Evolutionary conservation across 2,888 invertebrate species (phyloP), one percentile per base, ranked within the genome.

Genomic region (Coelopa pilipes): DNA sequence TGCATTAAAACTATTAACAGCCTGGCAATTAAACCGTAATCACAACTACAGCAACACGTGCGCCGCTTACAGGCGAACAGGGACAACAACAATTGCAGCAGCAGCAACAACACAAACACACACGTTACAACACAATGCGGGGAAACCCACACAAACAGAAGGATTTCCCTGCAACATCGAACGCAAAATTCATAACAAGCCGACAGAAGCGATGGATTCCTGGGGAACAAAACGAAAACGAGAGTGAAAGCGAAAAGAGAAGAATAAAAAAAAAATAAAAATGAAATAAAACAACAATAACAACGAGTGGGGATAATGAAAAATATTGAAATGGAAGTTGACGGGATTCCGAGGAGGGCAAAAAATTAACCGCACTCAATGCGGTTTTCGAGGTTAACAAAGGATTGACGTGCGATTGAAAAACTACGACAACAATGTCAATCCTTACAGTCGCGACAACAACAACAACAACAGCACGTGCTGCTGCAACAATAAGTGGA

Each of bases 321-420:
- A 55, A 55, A 69, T 45, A 47, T 47, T 59, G 17, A 69, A 49
- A 66, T 13, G 49, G n/a, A n/a, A n/a, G 49, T 47, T n/a, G 19
- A 21, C 34, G 34, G 34, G 34, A 34, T 34, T 34, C 34, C 34
- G 34, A 47, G 15, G 21, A 11, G 62, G 34, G 76, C 74, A 76
- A 76, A 77, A 77, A 78, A 70, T 78, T 78, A 78, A 80, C 80
- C 80, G 78, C 80, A 80, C 75, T 78, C 76, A 76, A 77, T 80
- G 80, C 73, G 80, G 80, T 80, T 78, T 75, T 77, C 79, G 80
- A 65, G 80, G 80, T 79, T 79, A 79, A 80, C 79, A 78, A 78
- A 79, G 80, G 80, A 80, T 80, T 79, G 79, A 78, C 60, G 72
- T 72, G 67, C 67, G 71, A 70, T 55, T 75, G 69, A 73, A 79